Evolutionary conservation across 2,888 invertebrate species (phyloP).

Genomic region (Dexiosoma caninum): DNA sequence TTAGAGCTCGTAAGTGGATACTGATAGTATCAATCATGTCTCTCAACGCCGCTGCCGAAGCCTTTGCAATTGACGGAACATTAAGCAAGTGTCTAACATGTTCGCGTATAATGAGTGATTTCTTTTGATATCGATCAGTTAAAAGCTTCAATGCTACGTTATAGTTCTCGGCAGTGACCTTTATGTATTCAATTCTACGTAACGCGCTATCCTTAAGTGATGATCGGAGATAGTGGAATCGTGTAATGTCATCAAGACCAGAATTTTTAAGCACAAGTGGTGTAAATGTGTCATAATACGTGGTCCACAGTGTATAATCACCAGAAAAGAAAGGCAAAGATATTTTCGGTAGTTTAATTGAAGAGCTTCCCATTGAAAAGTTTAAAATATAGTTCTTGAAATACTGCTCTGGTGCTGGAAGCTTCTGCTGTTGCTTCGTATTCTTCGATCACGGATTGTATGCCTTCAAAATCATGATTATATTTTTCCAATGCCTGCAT

Average conservation of each 20-base stretch:
- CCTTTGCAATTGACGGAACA: slow-evolving; percentile 9
- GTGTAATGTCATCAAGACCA: slow-evolving; percentile 12
- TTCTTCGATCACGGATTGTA: too few species aligned
- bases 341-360: slow-evolving; percentile 15
- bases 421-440: neutral
- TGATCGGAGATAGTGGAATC: slow-evolving; percentile 10
- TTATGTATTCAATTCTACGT: too few species aligned
- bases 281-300: slow-evolving; percentile 24
- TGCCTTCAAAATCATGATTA: too few species aligned
- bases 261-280: slow-evolving; percentile 19
- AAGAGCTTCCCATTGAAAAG: neutral
- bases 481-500: too few species aligned
- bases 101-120: slow-evolving; percentile 4
- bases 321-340: slow-evolving; percentile 13
- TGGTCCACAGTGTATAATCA: slow-evolving; percentile 28
- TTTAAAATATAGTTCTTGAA: slow-evolving; percentile 5
- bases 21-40: neutral
- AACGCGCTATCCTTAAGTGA: too few species aligned
- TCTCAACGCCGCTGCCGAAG: neutral
- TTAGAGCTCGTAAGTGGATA: neutral
- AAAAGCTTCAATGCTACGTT: too few species aligned
- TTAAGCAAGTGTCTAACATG: slow-evolving; percentile 20
- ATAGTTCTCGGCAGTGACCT: too few species aligned
- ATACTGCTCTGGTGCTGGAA: neutral
- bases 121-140: slow-evolving; percentile 11